Evolutionary conservation across 2,113 vertebrate species (phyloP).

Genomic region (Diadophis punctatus): DNA sequence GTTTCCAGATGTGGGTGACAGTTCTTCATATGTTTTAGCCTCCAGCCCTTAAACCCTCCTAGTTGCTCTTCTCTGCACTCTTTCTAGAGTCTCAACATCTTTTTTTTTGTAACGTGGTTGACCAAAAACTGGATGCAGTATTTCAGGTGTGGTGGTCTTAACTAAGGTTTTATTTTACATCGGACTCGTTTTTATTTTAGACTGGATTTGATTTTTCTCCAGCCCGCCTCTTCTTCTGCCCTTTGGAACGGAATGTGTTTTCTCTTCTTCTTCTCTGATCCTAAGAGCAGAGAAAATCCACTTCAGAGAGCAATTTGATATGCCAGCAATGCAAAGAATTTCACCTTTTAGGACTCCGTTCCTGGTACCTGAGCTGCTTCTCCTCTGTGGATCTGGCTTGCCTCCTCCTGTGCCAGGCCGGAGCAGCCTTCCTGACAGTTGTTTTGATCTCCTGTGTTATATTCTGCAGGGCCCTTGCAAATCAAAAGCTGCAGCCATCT

Average conservation of each 20-base stretch:
- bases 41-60: no score
- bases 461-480: neutral
- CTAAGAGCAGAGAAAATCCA: constrained; percentile 22
- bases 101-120: no score
- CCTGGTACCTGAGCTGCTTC: constrained; percentile 63
- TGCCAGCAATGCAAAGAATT: constrained; percentile 72
- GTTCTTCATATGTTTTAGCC: no score
- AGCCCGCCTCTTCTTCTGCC: neutral
- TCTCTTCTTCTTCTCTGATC: neutral
- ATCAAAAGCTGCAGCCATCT: neutral
- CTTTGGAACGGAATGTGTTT: constrained; percentile 46
- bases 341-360: constrained; percentile 55
- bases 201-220: neutral
- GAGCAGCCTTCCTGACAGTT: constrained; percentile 27
- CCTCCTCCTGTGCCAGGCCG: constrained; percentile 49
- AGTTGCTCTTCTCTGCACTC: no score
- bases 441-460: constrained; percentile 36
- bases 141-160: no score
- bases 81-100: no score
- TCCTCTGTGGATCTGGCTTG: constrained; percentile 34
- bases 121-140: no score
- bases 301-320: constrained; percentile 44
- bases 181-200: neutral
- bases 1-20: no score
- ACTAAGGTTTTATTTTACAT: no score